A percentile compares a stretch with the other conserved stretches of the same genome.
Conservation (phyloP, 1,140 invertebrate species). For the Drosophila trapezifrons region DNA sequence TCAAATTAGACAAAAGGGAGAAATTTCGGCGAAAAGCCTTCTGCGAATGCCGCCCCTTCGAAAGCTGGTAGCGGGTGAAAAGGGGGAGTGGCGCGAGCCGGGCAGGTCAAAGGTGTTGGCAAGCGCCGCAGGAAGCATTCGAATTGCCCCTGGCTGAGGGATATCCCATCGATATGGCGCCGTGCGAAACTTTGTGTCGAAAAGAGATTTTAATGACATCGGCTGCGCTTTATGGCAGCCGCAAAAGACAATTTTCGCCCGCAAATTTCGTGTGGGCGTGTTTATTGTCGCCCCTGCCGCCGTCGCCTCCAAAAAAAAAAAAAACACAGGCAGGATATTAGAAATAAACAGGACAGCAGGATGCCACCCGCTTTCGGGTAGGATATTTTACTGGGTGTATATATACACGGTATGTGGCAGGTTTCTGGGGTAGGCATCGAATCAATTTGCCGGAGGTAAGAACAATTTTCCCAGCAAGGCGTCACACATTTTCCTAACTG, state of each 20-base stretch:
- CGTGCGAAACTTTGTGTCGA: slow-evolving; percentile 46
- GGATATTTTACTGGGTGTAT: slow-evolving; percentile 17
- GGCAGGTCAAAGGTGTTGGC: slow-evolving; percentile 71
- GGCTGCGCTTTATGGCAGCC: slow-evolving; percentile 74
- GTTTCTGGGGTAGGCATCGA: neutral
- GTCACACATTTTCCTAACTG: slow-evolving; percentile 18
- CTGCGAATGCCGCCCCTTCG: slow-evolving; percentile 12
- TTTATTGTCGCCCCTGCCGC: slow-evolving; percentile 61
- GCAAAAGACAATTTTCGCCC: slow-evolving; percentile 63
- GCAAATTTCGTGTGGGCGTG: slow-evolving; percentile 71
- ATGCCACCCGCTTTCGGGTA: slow-evolving; percentile 23
- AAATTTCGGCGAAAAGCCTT: slow-evolving; percentile 42
- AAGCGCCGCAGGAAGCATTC: slow-evolving; percentile 54
- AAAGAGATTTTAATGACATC: slow-evolving; percentile 80
- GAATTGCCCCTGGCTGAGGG: slow-evolving; percentile 59
- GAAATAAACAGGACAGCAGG: slow-evolving; percentile 74
- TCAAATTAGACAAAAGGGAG: slow-evolving; percentile 77
- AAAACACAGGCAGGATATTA: slow-evolving; percentile 67
- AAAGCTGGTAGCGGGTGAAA: neutral
- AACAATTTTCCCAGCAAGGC: slow-evolving; percentile 13
- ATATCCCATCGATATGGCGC: slow-evolving; percentile 61
- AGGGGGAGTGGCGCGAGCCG: no score
- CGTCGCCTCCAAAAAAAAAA: no score
- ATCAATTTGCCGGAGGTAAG: slow-evolving; percentile 36
- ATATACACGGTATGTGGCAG: neutral